Evolutionary conservation across 2,113 vertebrate genomes (phyloP).

Genomic region (Mastomys coucha): DNA sequence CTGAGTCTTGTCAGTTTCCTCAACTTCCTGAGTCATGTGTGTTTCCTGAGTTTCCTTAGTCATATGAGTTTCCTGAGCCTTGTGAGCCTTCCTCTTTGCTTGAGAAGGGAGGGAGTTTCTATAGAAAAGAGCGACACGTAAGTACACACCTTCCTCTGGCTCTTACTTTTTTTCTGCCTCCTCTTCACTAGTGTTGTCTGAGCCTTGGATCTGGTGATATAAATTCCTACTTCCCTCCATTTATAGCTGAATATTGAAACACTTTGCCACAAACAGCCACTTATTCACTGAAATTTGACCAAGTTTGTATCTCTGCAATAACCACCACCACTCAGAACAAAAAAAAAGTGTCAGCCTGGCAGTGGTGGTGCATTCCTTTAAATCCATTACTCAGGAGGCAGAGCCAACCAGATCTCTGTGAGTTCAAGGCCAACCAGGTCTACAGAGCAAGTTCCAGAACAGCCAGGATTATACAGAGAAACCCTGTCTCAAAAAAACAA

Average conservation of each 20-base stretch:
- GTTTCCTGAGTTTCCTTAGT: neutral
- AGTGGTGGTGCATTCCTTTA: neutral
- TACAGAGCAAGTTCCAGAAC: neutral
- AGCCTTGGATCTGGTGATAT: neutral
- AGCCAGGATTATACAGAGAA: neutral
- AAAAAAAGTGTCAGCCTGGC: neutral
- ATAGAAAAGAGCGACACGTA: neutral
- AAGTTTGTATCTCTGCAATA: neutral
- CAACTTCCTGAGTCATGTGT: neutral
- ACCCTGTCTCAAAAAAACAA: neutral
- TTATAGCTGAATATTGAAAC: neutral
- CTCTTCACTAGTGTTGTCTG: neutral
- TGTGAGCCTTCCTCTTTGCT: neutral
- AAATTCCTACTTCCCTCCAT: neutral
- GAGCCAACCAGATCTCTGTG: too few species aligned
- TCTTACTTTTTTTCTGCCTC: neutral
- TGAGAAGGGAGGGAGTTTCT: neutral
- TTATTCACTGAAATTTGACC: neutral
- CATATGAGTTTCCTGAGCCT: neutral
- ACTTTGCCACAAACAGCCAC: neutral
- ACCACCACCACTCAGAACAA: neutral
- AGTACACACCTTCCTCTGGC: neutral
- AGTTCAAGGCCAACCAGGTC: too few species aligned
- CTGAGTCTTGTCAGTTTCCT: neutral
- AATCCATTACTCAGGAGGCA: neutral